A percentile compares a stretch with the other conserved stretches of the same genome.
Conservation (phyloP, 2,888 invertebrate genomes). For the Leucania comma region DNA sequence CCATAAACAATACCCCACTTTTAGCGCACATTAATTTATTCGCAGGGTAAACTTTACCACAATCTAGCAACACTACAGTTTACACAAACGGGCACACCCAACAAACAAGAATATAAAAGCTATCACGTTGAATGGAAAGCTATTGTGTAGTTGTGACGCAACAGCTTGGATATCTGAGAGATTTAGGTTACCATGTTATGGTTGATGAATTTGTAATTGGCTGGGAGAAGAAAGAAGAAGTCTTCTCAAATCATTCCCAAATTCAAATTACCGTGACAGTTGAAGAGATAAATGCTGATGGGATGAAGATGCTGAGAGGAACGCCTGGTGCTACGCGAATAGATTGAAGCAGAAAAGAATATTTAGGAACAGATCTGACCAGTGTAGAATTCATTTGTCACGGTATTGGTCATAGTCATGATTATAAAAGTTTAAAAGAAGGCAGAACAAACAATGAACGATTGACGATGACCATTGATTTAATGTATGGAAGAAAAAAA, state of each 20-base stretch:
- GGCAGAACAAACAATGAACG: not conserved
- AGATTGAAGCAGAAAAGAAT: not conserved
- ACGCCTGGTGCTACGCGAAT: not conserved
- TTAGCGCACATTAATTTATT: conserved; percentile 61
- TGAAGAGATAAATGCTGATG: not conserved
- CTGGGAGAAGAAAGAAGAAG: conserved; percentile 22
- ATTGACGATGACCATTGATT: no score
- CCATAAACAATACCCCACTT: conserved; percentile 54
- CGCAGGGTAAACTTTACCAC: conserved; percentile 53
- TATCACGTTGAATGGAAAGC: conserved; percentile 63
- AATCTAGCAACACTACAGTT: conserved; percentile 62
- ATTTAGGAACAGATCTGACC: not conserved
- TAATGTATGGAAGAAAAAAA: no score
- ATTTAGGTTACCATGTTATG: conserved; percentile 63
- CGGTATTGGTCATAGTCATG: not conserved
- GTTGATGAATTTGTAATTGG: conserved; percentile 60
- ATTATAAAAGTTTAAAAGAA: not conserved
- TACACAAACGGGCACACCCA: conserved; percentile 61
- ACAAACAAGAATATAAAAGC: conserved; percentile 67
- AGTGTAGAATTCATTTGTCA: not conserved
- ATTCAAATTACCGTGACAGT: not conserved
- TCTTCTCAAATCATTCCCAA: not conserved
- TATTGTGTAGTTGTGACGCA: conserved; percentile 63
- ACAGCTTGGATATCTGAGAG: conserved; percentile 58
- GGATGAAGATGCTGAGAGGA: not conserved